These are phyloP conservation scores for Kuschelorhynchus macadamiae DNA, from an alignment of 2,888 invertebrate genomes.

Conservation along the genomic window DNA sequence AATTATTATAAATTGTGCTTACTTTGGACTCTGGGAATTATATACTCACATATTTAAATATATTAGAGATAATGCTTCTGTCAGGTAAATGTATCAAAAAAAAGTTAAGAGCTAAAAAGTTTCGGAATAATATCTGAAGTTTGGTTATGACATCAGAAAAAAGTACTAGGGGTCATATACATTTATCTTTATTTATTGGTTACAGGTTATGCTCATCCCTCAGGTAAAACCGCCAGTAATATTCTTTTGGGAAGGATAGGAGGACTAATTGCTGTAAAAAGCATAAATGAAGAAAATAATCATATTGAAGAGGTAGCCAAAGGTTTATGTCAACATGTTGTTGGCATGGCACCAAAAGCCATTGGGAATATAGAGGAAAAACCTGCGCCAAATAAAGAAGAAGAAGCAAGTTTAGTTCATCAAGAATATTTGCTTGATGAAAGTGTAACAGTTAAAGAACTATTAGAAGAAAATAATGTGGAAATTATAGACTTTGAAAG, in stretches of 20 bases:
- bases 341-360: slow-evolving; percentile 87
- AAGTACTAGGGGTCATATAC: too few relatives aligned
- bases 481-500: slow-evolving; percentile 86
- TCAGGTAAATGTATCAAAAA: too few relatives aligned
- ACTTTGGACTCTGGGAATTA: too few relatives aligned
- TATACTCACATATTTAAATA: too few relatives aligned
- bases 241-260: slow-evolving; percentile 87
- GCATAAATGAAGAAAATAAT: slow-evolving; percentile 63
- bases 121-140: too few relatives aligned
- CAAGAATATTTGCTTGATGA: slow-evolving; percentile 92
- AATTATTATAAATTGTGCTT: too few relatives aligned
- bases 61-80: too few relatives aligned
- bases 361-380: slow-evolving; percentile 77
- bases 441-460: slow-evolving; percentile 79
- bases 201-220: slow-evolving; percentile 84
- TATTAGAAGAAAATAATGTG: slow-evolving; percentile 76
- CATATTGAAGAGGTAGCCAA: slow-evolving; percentile 72
- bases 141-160: too few relatives aligned
- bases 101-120: too few relatives aligned
- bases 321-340: slow-evolving; percentile 92
- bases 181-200: too few relatives aligned
- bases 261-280: slow-evolving; percentile 81
- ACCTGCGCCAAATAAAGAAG: slow-evolving; percentile 77
- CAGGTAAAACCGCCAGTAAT: slow-evolving; percentile 68
- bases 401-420: slow-evolving; percentile 85